Base-by-base conservation (phyloP, 2,113 vertebrate species). In the Spilogale gracilis region DNA sequence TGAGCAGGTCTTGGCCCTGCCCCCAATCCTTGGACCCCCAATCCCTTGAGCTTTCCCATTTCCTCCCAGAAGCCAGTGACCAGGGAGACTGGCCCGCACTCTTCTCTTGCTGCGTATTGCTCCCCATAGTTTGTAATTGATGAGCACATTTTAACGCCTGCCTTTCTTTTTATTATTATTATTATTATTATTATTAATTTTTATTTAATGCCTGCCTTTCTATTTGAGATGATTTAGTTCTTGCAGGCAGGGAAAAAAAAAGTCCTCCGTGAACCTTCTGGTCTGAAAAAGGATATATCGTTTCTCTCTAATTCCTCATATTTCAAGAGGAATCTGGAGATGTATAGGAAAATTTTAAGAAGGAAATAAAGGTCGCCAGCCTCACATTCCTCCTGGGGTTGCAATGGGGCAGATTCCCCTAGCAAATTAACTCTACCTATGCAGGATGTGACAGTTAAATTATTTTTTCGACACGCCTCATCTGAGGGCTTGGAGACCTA, bases 391-490 rank as follows among this genome's bases (percentile, higher is more conserved):
- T 95, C 60, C 80, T 69, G 45, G n/a, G 83, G 71, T 45, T 73
- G 84, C 76, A 52, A n/a, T 2, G 83, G 87, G 50, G 56, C 2
- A 4, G 67, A 88, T 83, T 91, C 18, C 80, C 83, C 50, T 61
- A 79, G 14, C 54, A 45, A 27, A 45, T 7, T 84, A 45, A 45
- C 14, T 65, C 74, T 82, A 79, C 27, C 79, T 81, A 27, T 92
- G 87, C 84, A 97, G 93, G 80, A 92, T 90, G 90, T 92, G 95
- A 85, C 94, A 93, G 97, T 94, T 97, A 95, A 96, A 96, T 96
- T 65, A 79, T 92, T 58, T 65, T 97, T 92, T 95, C 2, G 12
- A 96, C 91, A 95, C 1, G 2, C 69, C 81, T 96, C 88, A 58
- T 96, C 88, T 92, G 21, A 73, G 61, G 67, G 54, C 14, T 90